Evolutionary conservation across 2,797 vertebrate species (phyloP).

Genomic region (Bradypodion ventrale): DNA sequence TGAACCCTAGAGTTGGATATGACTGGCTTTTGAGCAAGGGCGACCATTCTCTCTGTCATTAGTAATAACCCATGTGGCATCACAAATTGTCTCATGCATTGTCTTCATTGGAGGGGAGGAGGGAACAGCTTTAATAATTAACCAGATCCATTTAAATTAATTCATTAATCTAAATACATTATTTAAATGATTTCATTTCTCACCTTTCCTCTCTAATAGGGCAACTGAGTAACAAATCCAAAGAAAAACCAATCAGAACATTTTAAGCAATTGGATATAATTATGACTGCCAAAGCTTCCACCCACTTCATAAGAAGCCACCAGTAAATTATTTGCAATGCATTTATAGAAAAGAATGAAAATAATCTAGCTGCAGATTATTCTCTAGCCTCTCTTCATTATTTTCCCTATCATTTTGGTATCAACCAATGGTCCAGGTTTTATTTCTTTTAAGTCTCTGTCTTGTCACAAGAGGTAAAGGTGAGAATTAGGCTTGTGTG

Average conservation of each 20-base stretch:
- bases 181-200: not conserved
- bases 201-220: not conserved
- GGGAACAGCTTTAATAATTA: not conserved
- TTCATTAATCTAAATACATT: not conserved
- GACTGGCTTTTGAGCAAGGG: too few species aligned
- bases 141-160: not conserved
- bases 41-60: too few species aligned
- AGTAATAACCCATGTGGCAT: not conserved
- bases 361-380: not conserved
- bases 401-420: not conserved
- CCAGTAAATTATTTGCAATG: not conserved
- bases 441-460: not conserved
- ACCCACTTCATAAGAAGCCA: not conserved
- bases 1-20: too few species aligned
- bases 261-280: not conserved
- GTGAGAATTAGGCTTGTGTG: too few species aligned
- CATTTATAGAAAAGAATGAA: not conserved
- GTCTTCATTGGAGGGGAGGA: not conserved
- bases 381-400: not conserved
- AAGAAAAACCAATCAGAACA: not conserved
- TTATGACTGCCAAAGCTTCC: not conserved
- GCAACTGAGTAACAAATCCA: not conserved
- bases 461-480: not conserved
- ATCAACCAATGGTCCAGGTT: not conserved
- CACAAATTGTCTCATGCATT: not conserved